Evolutionary conservation across 2,888 invertebrate genomes (phyloP).

Genomic region (Dicranocentrus wangi): DNA sequence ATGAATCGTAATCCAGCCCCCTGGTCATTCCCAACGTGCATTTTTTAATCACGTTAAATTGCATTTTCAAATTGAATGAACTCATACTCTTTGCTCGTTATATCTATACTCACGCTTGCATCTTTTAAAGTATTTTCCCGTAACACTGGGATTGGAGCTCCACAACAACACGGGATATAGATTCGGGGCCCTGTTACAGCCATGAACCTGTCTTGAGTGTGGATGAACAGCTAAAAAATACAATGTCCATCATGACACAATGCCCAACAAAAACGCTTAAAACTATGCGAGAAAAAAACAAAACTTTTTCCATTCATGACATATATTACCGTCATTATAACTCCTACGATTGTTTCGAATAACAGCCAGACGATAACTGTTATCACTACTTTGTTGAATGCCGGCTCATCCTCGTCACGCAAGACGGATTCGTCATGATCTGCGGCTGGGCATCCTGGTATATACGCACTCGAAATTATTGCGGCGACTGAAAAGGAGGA

Average conservation of each 20-base stretch:
- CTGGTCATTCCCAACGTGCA: neutral
- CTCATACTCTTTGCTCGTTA: too few relatives aligned
- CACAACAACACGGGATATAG: constrained; percentile 8
- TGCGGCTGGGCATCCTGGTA: constrained; percentile 23
- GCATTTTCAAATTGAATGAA: neutral
- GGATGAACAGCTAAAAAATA: neutral
- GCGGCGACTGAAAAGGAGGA: neutral
- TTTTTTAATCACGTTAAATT: neutral
- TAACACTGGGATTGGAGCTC: constrained; percentile 34
- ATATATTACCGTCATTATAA: constrained; percentile 41
- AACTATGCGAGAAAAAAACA: too few relatives aligned
- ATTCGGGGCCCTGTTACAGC: neutral
- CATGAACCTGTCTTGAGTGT: constrained; percentile 21
- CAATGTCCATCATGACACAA: neutral
- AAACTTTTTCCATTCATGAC: too few relatives aligned
- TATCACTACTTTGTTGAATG: neutral
- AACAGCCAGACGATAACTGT: constrained; percentile 3
- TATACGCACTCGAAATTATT: constrained; percentile 13
- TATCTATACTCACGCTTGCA: constrained; percentile 23
- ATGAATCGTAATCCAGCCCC: neutral
- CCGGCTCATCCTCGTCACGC: neutral
- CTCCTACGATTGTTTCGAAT: constrained; percentile 18
- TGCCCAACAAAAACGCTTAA: too few relatives aligned
- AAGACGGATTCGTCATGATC: neutral
- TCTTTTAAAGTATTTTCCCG: neutral